Evolutionary conservation across 1,140 invertebrate species (phyloP).

Genomic region (Octopus bimaculoides): DNA sequence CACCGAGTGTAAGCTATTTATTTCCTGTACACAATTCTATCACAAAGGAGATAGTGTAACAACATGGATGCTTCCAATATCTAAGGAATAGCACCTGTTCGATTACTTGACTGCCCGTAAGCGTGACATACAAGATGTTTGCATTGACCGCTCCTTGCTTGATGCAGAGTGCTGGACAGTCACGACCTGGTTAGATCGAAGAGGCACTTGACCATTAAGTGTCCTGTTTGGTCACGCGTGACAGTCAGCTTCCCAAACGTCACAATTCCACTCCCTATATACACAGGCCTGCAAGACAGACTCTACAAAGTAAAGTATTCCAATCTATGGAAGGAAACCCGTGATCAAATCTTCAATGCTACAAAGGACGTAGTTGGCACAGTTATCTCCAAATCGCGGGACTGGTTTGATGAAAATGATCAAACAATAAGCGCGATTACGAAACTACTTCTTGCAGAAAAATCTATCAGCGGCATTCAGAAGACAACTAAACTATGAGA

Average conservation of each 20-base stretch:
- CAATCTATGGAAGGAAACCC: no score
- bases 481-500: no score
- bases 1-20: background rate
- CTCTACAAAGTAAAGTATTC: no score
- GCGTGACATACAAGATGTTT: no score
- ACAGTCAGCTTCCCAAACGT: background rate
- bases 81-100: background rate
- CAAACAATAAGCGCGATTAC: no score
- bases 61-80: background rate
- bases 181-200: background rate
- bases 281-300: background rate
- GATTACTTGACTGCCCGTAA: background rate
- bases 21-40: background rate
- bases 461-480: no score
- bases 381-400: no score
- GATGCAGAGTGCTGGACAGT: background rate
- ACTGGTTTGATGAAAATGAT: no score
- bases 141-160: no score
- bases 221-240: background rate
- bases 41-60: background rate
- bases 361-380: no score
- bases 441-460: no score
- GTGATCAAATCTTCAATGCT: no score
- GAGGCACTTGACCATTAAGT: background rate
- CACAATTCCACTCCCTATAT: background rate